Evolutionary conservation across 2,113 vertebrate species (phyloP), one percentile per base, ranked within the genome.

Genomic region (Seriola dumerili): DNA sequence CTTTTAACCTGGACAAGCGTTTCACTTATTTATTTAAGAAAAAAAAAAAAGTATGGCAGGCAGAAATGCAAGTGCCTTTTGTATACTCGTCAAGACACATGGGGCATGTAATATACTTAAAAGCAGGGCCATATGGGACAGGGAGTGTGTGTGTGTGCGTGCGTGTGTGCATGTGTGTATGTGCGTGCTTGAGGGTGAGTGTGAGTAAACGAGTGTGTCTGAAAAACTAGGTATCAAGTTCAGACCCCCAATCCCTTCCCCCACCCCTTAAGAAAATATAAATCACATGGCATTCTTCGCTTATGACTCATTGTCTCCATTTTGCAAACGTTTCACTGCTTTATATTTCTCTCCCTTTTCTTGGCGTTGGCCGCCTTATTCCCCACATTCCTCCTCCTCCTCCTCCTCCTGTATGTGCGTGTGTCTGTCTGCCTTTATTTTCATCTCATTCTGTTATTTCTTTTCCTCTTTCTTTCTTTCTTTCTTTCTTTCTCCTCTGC

Each of bases 251-350:
- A 3, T 32, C 78, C 76, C 72, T 59, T 58, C 89, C 89, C 85
- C 83, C 80, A 58, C 68, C 65, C 77, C 13, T 70, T 88, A 84
- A 91, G 86, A 93, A 94, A 95, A 94, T 93, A 91, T 88, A 93
- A 93, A 90, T 95, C 93, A 91, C 91, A 92, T 89, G 86, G 83
- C 92, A 94, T 95, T 94, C 92, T 92, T 94, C 61, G 46, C 75
- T 76, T 85, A 72, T 95, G 93, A 95, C 89, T 95, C 93, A 94
- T 91, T 94, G 91, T 93, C 91, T 93, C 91, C 86, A 34, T 89
- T 85, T 90, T 73, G n/a, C 76, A 50, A 87, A 76, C 58, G 74
- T 80, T 89, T 84, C 21, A 21, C 70, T 73, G 73, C 72, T 87
- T 86, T 86, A 55, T 80, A 76, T 85, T 86, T 80, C 71, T 79